Evolutionary conservation across 2,113 vertebrate species (phyloP), one percentile per base, ranked within the genome.

Genomic region (Vombatus ursinus): DNA sequence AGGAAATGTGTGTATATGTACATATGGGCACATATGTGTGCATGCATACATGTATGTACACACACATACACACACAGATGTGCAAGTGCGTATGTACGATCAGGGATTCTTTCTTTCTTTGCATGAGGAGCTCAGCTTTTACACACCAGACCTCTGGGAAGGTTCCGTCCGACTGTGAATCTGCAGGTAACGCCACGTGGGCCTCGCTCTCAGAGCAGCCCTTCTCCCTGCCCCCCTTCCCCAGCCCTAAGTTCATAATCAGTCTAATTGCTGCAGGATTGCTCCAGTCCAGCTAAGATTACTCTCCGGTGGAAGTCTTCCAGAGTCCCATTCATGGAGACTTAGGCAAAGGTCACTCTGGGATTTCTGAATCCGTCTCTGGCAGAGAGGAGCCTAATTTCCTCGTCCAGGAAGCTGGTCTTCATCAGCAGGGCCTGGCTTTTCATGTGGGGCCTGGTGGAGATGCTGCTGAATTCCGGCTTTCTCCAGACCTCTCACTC

Each of bases 381-480:
- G 49, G 94, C 94, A 51, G 54, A 95, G 90, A 91, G 92, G 89
- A 93, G 9, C 53, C 31, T 96, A 90, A 96, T 94, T 77, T 28
- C 48, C 61, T 49, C 77, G 94, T 96, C 90, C 49, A 93, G 96
- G 95, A 97, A 95, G 95, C 94, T 97, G 92, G 52, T 89, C 96
- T 94, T 95, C 94, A 96, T 93, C 94, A 94, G 61, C 89, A 94
- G 54, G 94, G 37, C 0, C 90, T 94, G 94, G 52, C 53, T 97
- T 93, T 96, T 93, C 53, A 53, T 90, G 91, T 95, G 48, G 50
- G 93, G 23, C 8, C 51, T 89, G 50, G 89, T 95, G 90, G 89
- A 94, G 52, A 77, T 95, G 49, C 50, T 53, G 61, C 52, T 22
- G 53, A 25, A 26, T 24, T 95, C 24, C 11, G 52, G 11, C 3